These are phyloP conservation scores for Condylura cristata DNA, from an alignment of 2,113 vertebrate species.

Conservation along the genomic window DNA sequence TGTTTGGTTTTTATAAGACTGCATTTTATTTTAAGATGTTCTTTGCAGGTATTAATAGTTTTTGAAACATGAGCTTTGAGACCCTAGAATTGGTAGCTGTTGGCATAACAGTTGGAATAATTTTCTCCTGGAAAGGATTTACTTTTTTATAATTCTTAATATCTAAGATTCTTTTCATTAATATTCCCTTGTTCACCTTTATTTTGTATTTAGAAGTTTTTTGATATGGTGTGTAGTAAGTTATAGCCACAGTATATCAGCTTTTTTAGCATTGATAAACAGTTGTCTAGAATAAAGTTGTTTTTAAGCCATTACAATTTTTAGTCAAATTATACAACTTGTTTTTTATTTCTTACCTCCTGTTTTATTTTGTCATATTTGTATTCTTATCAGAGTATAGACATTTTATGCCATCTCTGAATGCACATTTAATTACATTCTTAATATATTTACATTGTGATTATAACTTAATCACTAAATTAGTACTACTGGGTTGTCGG, in stretches of 20 bases:
- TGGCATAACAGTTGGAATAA: background rate
- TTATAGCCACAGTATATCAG: background rate
- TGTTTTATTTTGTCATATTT: background rate
- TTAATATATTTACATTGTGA: background rate
- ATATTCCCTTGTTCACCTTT: background rate
- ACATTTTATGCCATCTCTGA: background rate
- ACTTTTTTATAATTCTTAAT: background rate
- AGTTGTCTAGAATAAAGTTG: background rate
- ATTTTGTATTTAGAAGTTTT: conserved; percentile 1
- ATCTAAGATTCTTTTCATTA: background rate
- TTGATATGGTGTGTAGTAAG: background rate
- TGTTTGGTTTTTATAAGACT: background rate
- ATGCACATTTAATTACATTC: background rate
- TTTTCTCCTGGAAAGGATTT: background rate
- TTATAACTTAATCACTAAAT: background rate
- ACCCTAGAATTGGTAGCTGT: background rate
- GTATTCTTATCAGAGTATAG: background rate
- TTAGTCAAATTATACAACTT: background rate
- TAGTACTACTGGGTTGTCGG: background rate
- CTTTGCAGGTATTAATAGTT: background rate
- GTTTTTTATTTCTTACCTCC: background rate
- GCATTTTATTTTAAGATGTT: background rate
- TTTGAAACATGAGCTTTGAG: background rate
- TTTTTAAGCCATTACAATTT: background rate
- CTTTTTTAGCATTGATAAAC: background rate